A percentile compares a stretch with the other conserved stretches of the same genome.
Evolutionary conservation across 2,113 vertebrate species (phyloP).

Genomic region (Centrocercus urophasianus): DNA sequence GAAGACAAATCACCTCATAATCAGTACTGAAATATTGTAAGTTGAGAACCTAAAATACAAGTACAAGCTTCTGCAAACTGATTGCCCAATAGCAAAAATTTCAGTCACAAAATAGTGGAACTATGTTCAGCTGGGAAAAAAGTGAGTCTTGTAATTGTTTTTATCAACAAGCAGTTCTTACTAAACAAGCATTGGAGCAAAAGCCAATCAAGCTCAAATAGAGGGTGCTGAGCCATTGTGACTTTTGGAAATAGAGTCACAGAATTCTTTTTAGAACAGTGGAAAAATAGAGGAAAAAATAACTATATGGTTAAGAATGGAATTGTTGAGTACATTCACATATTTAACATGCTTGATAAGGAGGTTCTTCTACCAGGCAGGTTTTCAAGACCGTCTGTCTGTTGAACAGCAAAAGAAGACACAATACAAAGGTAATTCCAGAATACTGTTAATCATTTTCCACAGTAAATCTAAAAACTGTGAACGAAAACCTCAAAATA

Average conservation of each 20-base stretch:
- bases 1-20: not conserved
- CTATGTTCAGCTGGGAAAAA: not conserved
- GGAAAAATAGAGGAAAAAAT: not conserved
- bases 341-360: not conserved
- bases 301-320: not conserved
- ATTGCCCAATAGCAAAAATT: not conserved
- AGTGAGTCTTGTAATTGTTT: not conserved
- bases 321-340: not conserved
- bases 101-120: not conserved
- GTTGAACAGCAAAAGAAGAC: not conserved
- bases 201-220: not conserved
- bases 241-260: not conserved
- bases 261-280: not conserved
- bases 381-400: not conserved
- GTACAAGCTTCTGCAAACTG: not conserved
- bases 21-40: not conserved
- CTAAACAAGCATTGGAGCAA: not conserved
- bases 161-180: not conserved
- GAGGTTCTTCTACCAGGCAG: not conserved
- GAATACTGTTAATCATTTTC: not conserved
- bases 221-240: not conserved
- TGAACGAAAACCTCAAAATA: not conserved
- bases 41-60: not conserved
- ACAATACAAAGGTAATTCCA: not conserved
- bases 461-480: not conserved